Conservation (phyloP, 1,140 invertebrate genomes). For the Calosoma granatense region DNA sequence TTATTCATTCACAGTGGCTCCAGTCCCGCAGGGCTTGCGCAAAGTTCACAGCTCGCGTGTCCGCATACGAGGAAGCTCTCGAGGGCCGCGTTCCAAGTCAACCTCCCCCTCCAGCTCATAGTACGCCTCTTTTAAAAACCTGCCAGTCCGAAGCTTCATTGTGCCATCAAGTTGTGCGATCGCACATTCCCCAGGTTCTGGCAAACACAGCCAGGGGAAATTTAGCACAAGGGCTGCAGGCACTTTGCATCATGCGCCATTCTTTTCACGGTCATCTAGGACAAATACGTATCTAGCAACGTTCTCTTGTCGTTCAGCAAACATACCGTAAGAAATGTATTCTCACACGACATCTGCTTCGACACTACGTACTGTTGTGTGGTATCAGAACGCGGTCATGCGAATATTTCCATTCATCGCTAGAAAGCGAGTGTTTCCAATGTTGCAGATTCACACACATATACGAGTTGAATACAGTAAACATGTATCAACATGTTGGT, state of each 20-base stretch:
- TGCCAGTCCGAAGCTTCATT: not conserved
- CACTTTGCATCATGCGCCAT: constrained; percentile 5
- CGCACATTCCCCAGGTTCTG: not conserved
- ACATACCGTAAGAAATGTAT: not conserved
- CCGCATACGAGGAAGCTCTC: not conserved
- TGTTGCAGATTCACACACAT: too few species aligned
- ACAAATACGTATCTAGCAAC: not conserved
- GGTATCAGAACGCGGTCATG: too few species aligned
- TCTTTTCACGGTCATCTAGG: not conserved
- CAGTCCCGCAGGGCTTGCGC: not conserved
- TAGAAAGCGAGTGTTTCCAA: too few species aligned
- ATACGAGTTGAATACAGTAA: too few species aligned
- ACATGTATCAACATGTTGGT: too few species aligned
- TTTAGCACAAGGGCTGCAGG: not conserved
- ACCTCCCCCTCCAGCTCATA: too few species aligned
- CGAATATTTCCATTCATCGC: too few species aligned
- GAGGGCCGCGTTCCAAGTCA: not conserved
- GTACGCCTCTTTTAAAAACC: not conserved
- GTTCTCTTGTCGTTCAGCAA: not conserved
- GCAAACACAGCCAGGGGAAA: not conserved
- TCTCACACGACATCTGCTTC: too few species aligned
- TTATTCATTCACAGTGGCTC: not conserved
- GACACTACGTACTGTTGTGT: too few species aligned
- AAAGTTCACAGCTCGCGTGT: not conserved
- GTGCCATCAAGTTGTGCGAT: not conserved